Evolutionary conservation across 2,888 invertebrate species (phyloP).

Genomic region (Aphodius granarius): DNA sequence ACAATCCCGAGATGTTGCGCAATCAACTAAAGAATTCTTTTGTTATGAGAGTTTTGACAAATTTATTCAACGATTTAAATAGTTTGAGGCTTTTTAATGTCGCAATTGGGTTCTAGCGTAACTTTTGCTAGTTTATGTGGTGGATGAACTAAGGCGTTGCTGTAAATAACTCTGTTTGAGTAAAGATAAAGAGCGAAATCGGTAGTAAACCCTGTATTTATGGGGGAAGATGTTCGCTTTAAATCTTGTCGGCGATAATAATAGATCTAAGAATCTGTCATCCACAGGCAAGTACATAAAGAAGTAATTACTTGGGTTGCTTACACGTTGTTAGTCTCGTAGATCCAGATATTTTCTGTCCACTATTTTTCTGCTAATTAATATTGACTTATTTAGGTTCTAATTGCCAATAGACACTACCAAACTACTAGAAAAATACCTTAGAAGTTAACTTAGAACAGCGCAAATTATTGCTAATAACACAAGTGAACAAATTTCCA

Average conservation of each 20-base stretch:
- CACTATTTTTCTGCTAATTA: too few species aligned
- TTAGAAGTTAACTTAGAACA: too few species aligned
- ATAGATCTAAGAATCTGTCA: background rate
- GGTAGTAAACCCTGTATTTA: background rate
- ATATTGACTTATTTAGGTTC: too few species aligned
- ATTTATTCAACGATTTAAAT: background rate
- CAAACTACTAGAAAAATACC: too few species aligned
- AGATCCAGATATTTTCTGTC: too few species aligned
- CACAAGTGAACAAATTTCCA: too few species aligned
- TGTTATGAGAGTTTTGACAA: background rate
- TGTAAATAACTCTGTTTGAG: background rate
- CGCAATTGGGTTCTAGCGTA: background rate
- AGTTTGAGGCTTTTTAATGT: background rate
- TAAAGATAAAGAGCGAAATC: background rate
- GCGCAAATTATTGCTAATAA: too few species aligned
- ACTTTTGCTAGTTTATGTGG: background rate
- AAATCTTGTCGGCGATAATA: background rate
- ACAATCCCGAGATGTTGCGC: background rate
- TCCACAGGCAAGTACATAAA: background rate
- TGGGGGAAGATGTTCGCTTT: background rate
- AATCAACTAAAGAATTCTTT: background rate
- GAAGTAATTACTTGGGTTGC: background rate
- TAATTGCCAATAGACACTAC: too few species aligned
- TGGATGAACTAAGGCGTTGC: background rate
- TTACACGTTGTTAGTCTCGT: too few species aligned